Evolutionary conservation across 2,888 invertebrate genomes (phyloP), one percentile per base, ranked within the genome.

Genomic region (Eueremaeus valkanovi): DNA sequence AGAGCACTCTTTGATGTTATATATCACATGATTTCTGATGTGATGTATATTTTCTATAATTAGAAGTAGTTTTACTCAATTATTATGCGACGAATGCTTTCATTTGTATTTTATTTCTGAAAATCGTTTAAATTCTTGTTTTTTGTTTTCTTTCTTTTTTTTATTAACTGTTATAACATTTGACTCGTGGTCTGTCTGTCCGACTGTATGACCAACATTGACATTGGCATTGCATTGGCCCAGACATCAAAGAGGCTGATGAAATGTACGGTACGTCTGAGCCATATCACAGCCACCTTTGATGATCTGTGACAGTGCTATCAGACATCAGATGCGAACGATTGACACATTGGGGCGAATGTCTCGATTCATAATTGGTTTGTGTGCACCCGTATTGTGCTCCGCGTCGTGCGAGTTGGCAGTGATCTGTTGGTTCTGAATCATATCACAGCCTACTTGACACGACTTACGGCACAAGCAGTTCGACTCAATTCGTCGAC

Each of bases 401-500:
- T 72, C 55, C 33, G 51, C 45, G 68, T 73, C 75, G 75, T 75
- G 75, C 58, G 55, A 73, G 58, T 73, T 73, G 73, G 76, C 74
- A 55, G 76, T 76, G 73, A 75, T 45, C 72, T 76, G 76, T 76
- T 72, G 36, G 40, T 49, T 80, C 77, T 73, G 77, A 85, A 82
- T 88, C 93, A 91, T 93, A 93, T 93, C 94, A 93, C 93, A 93
- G 93, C 93, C 93, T 92, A 91, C 93, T 93, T 93, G 93, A 92
- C 83, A 76, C 76, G 76, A 76, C 73, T 36, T 70, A 58, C n/a
- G 51, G n/a, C 31, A 61, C 72, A 73, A 27, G 24, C 55, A 73
- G 11, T 31, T 33, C 31, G n/a, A n/a, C 9, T 40, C n/a, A 49
- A 49, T 49, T 49, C 49, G 5, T n/a, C 49, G 49, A 18, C 33